Evolutionary conservation across 2,797 vertebrate genomes (phyloP), one percentile per base, ranked within the genome.

Genomic region (Cynopterus sphinx): DNA sequence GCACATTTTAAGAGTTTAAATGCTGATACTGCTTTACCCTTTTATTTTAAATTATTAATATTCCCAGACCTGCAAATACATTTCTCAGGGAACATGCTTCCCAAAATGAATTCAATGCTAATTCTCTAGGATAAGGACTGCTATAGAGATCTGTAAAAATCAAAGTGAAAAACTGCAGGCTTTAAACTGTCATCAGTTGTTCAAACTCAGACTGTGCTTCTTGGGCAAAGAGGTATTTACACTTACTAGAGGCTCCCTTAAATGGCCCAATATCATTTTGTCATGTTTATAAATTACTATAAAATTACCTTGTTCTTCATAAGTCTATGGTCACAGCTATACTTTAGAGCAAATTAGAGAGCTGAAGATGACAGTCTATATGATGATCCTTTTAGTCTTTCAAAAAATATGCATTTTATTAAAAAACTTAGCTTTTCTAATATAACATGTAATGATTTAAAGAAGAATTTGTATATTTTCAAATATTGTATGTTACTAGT

Each of bases 1-100:
- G 0, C 55, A 75, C 2, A 0, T 43, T 95, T 96, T 90, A 90
- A 93, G 81, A 90, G 26, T 67, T 95, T 88, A 95, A 70, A 61
- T 92, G 67, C 78, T 95, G 57, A 61, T 67, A 67, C 36, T 21
- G 1, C 55, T 91, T 94, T 16, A 78, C 39, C 13, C 31, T 92
- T 95, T 90, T 78, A 89, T 91, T 90, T 94, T 91, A 84, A 94
- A 92, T 63, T 93, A 85, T 79, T 96, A 55, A 46, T 91, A 90
- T 24, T 15, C 13, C 41, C 5, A 53, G 26, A 15, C 9, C 55
- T 84, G 59, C 84, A 87, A 55, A 88, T 63, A 82, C 28, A 41
- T 82, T 90, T 65, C 77, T 57, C 9, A 85, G 51, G 28, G 16
- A 6, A 77, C 15, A 28, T 17, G 0, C 17, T 85, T 7, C 19